A percentile compares a stretch with the other conserved stretches of the same genome.
Conservation (phyloP, 2,797 vertebrate genomes). For the Rhinogobio ventralis region DNA sequence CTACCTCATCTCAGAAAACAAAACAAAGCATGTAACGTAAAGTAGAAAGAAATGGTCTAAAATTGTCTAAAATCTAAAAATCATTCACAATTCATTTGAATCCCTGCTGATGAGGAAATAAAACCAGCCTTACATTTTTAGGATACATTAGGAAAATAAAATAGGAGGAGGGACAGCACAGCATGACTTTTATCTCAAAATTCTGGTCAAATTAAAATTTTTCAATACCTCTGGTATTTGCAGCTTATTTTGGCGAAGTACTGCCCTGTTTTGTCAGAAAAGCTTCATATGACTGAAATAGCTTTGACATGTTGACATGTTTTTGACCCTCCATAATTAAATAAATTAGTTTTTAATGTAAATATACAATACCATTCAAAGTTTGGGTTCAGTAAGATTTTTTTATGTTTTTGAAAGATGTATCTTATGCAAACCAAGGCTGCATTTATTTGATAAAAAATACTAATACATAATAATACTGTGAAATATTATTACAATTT, state of each 20-base stretch:
- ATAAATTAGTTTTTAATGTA: too few relatives aligned
- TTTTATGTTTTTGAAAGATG: not conserved
- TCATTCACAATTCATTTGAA: not conserved
- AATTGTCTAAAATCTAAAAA: too few relatives aligned
- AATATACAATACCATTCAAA: not conserved
- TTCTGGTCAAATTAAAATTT: not conserved
- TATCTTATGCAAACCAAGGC: not conserved
- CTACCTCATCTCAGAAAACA: not conserved
- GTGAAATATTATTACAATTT: not conserved
- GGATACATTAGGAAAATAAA: not conserved
- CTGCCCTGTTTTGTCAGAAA: not conserved
- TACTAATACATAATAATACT: not conserved
- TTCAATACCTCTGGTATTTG: not conserved
- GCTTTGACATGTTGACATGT: too few relatives aligned
- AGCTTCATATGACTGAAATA: not conserved
- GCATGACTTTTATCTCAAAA: not conserved
- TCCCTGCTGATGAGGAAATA: slow-evolving; percentile 74
- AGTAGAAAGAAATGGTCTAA: not conserved
- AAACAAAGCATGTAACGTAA: not conserved
- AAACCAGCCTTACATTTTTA: not conserved
- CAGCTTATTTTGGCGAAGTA: not conserved
- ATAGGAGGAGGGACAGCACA: not conserved
- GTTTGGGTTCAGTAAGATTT: not conserved
- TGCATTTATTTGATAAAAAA: not conserved
- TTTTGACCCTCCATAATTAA: too few relatives aligned